Conservation (phyloP, 2,888 invertebrate genomes). For the Calameuta filiformis region DNA sequence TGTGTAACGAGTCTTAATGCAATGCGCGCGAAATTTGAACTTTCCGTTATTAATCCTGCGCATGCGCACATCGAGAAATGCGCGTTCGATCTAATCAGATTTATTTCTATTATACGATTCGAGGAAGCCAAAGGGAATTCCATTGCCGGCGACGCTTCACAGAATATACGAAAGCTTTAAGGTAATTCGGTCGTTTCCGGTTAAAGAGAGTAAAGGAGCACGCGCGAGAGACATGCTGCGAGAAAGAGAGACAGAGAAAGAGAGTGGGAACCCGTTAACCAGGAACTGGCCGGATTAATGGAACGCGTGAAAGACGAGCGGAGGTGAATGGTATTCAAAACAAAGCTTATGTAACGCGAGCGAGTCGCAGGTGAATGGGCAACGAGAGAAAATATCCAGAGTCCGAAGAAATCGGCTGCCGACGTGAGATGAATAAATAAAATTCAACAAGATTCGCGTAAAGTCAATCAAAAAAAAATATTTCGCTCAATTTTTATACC, state of each 20-base stretch:
- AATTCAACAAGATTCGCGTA: not conserved
- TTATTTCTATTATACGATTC: not conserved
- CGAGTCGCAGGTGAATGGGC: constrained; percentile 1
- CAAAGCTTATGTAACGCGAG: constrained; percentile 3
- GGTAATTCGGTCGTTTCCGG: not conserved
- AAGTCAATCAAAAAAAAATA: not conserved
- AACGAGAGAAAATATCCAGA: not conserved
- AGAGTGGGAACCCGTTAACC: not conserved
- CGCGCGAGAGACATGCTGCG: not conserved
- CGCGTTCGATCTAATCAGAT: not conserved
- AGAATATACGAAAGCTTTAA: not conserved
- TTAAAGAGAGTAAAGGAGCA: not conserved
- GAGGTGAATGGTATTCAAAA: constrained; percentile 3
- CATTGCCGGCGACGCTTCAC: not conserved
- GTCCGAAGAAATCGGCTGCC: not conserved
- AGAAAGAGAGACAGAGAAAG: not conserved
- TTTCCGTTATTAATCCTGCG: not conserved
- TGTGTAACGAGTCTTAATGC: not conserved
- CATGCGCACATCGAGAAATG: too few species aligned
- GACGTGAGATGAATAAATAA: not conserved
- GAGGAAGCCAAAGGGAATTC: not conserved
- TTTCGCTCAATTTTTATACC: not conserved
- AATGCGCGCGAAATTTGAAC: not conserved
- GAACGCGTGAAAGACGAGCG: not conserved
- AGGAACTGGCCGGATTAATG: not conserved